A percentile compares a stretch with the other conserved stretches of the same genome.
Evolutionary conservation across 2,113 vertebrate species (phyloP).

Genomic region (Podarcis muralis): DNA sequence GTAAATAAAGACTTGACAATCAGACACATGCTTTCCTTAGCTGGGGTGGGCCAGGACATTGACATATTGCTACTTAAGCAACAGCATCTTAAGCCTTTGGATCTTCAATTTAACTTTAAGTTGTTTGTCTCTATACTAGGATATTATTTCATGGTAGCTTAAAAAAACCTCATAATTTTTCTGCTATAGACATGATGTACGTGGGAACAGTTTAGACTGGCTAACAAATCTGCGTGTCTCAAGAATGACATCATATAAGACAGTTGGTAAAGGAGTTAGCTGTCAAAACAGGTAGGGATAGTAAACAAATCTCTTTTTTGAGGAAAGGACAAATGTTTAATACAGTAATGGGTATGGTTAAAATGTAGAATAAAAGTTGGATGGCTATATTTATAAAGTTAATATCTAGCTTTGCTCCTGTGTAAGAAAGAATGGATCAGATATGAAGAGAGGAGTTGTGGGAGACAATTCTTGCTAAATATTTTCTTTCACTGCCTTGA

Average conservation of each 20-base stretch:
- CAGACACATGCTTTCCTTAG: no score
- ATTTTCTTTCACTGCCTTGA: slow-evolving; percentile 63
- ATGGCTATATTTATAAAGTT: slow-evolving; percentile 34
- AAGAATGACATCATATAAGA: not conserved
- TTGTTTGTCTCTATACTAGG: not conserved
- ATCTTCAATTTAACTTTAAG: not conserved
- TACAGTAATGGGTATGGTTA: not conserved
- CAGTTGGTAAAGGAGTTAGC: not conserved
- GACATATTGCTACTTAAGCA: not conserved
- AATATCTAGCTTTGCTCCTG: slow-evolving; percentile 43
- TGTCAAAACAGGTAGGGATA: slow-evolving; percentile 3
- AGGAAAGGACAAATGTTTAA: not conserved
- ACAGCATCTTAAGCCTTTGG: not conserved
- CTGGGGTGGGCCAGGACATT: no score
- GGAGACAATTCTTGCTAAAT: slow-evolving; percentile 66
- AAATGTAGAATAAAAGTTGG: not conserved
- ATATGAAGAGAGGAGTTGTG: slow-evolving; percentile 60
- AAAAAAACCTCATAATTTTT: not conserved
- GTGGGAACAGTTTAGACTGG: not conserved
- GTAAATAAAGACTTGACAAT: no score
- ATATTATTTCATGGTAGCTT: not conserved
- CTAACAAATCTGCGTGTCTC: not conserved
- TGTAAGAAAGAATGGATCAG: slow-evolving; percentile 66
- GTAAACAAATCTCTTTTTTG: not conserved
- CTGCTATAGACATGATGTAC: not conserved